Evolutionary conservation across 2,113 vertebrate species (phyloP).

Genomic region (Centropus bengalensis): DNA sequence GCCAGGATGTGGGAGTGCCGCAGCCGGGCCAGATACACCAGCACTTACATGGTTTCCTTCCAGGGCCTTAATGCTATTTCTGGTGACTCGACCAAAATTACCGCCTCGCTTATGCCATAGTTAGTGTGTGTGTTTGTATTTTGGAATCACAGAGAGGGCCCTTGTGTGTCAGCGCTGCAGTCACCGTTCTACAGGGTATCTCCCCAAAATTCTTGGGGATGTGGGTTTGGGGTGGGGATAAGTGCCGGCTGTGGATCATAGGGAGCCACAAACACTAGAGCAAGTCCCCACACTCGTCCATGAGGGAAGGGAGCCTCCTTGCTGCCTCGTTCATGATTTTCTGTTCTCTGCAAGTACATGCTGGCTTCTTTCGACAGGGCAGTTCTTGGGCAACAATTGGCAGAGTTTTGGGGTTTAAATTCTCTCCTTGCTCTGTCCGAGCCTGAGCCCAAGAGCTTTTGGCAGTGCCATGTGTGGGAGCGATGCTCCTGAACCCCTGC

Average conservation of each 20-base stretch:
- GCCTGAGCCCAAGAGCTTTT: background rate
- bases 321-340: rapidly evolving
- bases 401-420: background rate
- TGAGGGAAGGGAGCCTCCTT: too few species aligned
- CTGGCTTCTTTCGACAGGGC: rapidly evolving
- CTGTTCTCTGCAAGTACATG: rapidly evolving
- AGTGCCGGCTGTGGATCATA: background rate
- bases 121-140: rapidly evolving
- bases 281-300: rapidly evolving
- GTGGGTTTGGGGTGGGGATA: background rate
- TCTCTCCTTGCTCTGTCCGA: too few species aligned
- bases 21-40: background rate
- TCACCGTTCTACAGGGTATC: background rate
- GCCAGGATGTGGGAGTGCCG: rapidly evolving
- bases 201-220: background rate
- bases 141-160: background rate
- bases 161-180: rapidly evolving
- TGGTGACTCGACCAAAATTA: background rate
- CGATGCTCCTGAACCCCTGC: background rate
- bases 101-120: background rate
- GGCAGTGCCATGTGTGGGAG: background rate
- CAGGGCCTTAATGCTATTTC: background rate
- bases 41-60: background rate
- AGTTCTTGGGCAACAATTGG: background rate
- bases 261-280: too few species aligned